phyloP scores from a whole-genome alignment of 2,888 invertebrate genomes.

The Hyppa rectilinea region DNA sequence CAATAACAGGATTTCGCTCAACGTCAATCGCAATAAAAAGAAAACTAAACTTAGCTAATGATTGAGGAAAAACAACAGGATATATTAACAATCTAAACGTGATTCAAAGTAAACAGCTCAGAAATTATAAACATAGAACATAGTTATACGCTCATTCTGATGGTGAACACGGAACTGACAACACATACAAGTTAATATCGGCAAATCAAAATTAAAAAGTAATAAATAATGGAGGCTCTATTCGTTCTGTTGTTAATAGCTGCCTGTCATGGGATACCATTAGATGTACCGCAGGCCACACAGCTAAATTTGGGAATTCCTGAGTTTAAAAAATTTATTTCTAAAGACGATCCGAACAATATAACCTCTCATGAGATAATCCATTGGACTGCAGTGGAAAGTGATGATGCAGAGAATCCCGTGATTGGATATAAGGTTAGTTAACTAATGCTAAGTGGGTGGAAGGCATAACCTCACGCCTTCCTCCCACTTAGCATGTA shows the following conservation, averaged over 20 bases:
- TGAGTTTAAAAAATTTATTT: background rate
- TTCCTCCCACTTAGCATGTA: too few species aligned
- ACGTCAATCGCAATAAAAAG: background rate
- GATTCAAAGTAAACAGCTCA: background rate
- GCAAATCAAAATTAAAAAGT: background rate
- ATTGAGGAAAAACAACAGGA: slow-evolving; percentile 15
- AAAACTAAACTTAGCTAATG: background rate
- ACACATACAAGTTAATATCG: background rate
- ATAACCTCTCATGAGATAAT: slow-evolving; percentile 23
- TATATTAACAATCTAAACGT: background rate
- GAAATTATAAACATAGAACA: background rate
- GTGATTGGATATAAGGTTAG: slow-evolving; percentile 40
- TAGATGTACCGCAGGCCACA: slow-evolving; percentile 3
- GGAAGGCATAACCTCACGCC: too few species aligned
- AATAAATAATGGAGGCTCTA: slow-evolving; percentile 8
- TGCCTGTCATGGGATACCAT: slow-evolving; percentile 14
- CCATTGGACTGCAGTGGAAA: slow-evolving; percentile 21
- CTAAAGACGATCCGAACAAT: slow-evolving; percentile 23
- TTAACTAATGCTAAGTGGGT: too few species aligned
- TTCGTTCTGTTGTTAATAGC: slow-evolving; percentile 5
- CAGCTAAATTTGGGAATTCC: slow-evolving; percentile 15
- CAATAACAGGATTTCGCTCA: background rate
- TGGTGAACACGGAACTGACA: background rate
- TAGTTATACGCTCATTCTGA: slow-evolving; percentile 14
- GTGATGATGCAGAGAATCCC: slow-evolving; percentile 20